Evolutionary conservation across 2,797 vertebrate species (phyloP).

Genomic region (Streptopelia turtur): DNA sequence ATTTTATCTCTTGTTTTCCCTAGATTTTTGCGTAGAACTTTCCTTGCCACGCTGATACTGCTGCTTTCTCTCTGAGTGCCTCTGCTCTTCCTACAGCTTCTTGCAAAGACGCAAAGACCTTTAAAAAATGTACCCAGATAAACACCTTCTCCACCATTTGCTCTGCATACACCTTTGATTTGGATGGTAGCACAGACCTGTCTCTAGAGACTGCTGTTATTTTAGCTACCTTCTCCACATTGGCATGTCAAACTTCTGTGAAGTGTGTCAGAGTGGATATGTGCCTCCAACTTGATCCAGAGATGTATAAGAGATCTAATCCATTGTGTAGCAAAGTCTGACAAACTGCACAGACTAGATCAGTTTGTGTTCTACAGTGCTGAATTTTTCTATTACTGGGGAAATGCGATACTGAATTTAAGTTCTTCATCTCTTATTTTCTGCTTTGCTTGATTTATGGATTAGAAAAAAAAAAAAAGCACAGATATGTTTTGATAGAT

Average conservation of each 20-base stretch:
- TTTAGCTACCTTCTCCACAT: background rate
- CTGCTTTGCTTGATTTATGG: constrained; percentile 1
- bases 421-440: background rate
- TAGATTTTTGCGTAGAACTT: background rate
- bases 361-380: background rate
- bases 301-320: background rate
- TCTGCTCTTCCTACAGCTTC: background rate
- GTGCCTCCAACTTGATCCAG: background rate
- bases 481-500: background rate
- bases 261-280: background rate
- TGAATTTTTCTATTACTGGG: background rate
- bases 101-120: background rate
- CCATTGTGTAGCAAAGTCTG: background rate
- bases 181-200: background rate
- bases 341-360: background rate
- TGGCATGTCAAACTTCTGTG: background rate
- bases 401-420: background rate
- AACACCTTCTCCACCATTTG: background rate
- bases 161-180: background rate
- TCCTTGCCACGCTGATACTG: background rate
- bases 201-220: background rate
- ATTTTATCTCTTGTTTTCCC: background rate
- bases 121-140: background rate
- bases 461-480: background rate
- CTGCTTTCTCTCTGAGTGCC: background rate